phyloP scores from a whole-genome alignment of 1,140 invertebrate genomes.

The Hyles vespertilio region DNA sequence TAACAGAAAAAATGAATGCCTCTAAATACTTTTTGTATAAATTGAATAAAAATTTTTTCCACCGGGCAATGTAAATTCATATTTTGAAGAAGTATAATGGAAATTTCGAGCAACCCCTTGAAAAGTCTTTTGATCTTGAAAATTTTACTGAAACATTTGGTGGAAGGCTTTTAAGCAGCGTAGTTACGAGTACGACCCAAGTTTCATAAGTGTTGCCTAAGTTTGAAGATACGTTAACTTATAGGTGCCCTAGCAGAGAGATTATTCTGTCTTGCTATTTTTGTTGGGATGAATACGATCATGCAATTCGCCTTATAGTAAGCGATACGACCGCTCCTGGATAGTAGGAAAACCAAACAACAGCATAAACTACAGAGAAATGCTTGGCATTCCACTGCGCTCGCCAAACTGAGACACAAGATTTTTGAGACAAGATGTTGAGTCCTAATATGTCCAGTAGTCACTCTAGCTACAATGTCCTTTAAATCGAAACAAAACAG shows the following conservation, averaged over 20 bases:
- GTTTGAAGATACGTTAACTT: constrained; percentile 9
- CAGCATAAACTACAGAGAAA: no score
- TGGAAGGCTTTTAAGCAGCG: constrained; percentile 41
- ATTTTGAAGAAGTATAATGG: constrained; percentile 57
- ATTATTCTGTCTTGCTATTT: no score
- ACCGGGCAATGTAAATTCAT: constrained; percentile 49
- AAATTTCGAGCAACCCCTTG: constrained; percentile 64
- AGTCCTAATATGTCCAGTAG: neutral
- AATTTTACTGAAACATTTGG: constrained; percentile 51
- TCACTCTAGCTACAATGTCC: no score
- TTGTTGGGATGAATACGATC: neutral
- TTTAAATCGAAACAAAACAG: no score
- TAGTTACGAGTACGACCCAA: constrained; percentile 33
- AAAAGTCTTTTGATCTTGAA: constrained; percentile 65
- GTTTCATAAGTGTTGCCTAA: constrained; percentile 37
- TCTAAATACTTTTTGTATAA: constrained; percentile 3
- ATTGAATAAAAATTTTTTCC: constrained; percentile 32
- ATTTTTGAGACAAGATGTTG: neutral
- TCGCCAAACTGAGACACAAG: neutral
- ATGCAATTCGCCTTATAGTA: no score
- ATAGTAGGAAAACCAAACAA: no score
- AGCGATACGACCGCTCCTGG: no score
- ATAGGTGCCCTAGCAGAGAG: neutral
- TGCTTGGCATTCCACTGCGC: no score
- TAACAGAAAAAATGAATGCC: no score